phyloP scores from a whole-genome alignment of 1,140 invertebrate genomes.

The Drosophila guanche region DNA sequence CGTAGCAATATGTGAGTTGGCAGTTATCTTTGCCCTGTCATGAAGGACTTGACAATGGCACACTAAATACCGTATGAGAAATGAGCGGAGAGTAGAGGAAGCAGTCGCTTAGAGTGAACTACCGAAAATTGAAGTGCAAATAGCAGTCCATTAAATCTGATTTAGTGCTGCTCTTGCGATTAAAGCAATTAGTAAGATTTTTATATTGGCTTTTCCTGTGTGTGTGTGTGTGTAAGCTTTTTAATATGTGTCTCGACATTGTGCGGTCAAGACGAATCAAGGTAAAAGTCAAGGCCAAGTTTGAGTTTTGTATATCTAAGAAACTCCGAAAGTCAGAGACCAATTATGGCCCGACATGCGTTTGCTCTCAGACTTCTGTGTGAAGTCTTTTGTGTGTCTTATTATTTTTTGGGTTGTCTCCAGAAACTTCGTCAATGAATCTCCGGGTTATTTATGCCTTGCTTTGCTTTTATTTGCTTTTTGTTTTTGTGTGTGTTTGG shows the following conservation, averaged over 20 bases:
- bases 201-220: conserved; percentile 13
- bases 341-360: conserved; percentile 4
- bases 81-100: background rate
- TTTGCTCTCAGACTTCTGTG: background rate
- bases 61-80: conserved; percentile 1
- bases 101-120: conserved; percentile 1
- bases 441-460: conserved; percentile 25
- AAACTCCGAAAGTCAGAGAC: conserved; percentile 3
- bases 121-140: conserved; percentile 14
- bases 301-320: background rate
- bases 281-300: conserved; percentile 73
- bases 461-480: conserved; percentile 25
- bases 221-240: background rate
- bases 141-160: conserved; percentile 45
- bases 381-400: conserved; percentile 19
- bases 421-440: conserved; percentile 53
- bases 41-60: conserved; percentile 59
- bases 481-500: background rate
- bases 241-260: background rate
- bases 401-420: conserved; percentile 22
- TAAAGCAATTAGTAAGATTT: conserved; percentile 57
- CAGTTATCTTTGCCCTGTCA: conserved; percentile 46
- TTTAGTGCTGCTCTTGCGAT: conserved; percentile 45
- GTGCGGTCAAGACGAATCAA: conserved; percentile 40
- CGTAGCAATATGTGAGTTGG: conserved; percentile 56